A percentile compares a stretch with the other conserved stretches of the same genome.
Evolutionary conservation across 2,113 vertebrate genomes (phyloP).

Genomic region (Ammodytes dubius): DNA sequence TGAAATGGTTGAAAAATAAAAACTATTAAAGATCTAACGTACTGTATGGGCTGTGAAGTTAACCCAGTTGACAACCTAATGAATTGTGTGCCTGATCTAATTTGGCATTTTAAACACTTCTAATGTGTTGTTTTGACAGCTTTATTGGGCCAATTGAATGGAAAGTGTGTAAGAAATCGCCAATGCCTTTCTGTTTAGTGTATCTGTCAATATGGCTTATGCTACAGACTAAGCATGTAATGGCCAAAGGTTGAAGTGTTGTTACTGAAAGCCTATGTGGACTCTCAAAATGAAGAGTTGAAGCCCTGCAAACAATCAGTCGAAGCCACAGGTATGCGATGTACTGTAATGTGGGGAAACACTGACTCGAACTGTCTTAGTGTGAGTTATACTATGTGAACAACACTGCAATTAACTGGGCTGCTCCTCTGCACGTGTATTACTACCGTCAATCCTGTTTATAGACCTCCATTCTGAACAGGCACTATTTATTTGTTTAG

Average conservation of each 20-base stretch:
- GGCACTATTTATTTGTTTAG: too few relatives aligned
- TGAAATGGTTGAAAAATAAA: background rate
- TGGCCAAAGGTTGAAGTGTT: conserved; percentile 12
- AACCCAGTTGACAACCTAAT: background rate
- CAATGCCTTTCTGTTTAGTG: background rate
- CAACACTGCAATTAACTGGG: background rate
- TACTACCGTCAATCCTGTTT: background rate
- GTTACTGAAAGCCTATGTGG: background rate
- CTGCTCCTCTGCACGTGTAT: background rate
- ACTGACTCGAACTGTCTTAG: background rate
- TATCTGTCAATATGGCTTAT: background rate
- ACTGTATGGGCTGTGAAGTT: background rate
- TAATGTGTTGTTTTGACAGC: background rate
- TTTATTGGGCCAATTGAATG: background rate
- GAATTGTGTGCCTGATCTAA: background rate
- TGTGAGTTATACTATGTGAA: background rate
- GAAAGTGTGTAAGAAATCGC: background rate
- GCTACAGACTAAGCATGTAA: background rate
- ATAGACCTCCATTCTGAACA: background rate
- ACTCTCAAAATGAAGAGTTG: conserved; percentile 20
- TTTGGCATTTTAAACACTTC: background rate
- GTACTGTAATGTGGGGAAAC: conserved; percentile 10
- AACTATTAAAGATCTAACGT: background rate
- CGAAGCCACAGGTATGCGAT: conserved; percentile 24
- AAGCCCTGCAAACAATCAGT: conserved; percentile 35